A percentile compares a stretch with the other conserved stretches of the same genome.
phyloP scores from a whole-genome alignment of 2,113 vertebrate species.

The Marmota monax region DNA sequence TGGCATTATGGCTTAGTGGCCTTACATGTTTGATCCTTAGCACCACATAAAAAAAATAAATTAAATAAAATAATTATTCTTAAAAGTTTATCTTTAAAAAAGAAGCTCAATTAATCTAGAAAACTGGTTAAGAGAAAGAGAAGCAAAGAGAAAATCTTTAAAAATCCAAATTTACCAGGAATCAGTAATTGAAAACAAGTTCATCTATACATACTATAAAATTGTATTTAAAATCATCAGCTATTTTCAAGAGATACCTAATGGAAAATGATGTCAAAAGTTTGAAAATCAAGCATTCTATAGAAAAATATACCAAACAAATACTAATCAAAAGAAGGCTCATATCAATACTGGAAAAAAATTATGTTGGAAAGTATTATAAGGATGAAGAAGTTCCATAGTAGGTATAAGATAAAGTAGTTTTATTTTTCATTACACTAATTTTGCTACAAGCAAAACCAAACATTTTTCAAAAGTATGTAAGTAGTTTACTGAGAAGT shows the following conservation, averaged over 20 bases:
- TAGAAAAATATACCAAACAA: background rate
- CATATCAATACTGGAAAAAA: background rate
- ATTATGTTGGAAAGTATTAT: background rate
- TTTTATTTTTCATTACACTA: constrained; percentile 46
- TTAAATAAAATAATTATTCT: too few species aligned
- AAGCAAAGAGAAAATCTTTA: constrained; percentile 3
- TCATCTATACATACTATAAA: background rate
- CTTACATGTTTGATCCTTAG: too few species aligned
- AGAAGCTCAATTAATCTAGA: background rate
- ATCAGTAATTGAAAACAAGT: background rate
- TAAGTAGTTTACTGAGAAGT: constrained; percentile 60
- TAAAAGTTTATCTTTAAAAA: too few species aligned
- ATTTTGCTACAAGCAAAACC: constrained; percentile 3
- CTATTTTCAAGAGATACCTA: constrained; percentile 35
- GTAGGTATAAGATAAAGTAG: background rate
- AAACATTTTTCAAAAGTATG: constrained; percentile 4
- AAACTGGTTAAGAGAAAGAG: constrained; percentile 30
- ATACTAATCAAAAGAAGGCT: constrained; percentile 28
- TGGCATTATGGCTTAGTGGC: too few species aligned
- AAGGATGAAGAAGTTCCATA: background rate
- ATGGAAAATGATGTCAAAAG: constrained; percentile 32
- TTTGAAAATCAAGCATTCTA: background rate
- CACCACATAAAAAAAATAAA: too few species aligned
- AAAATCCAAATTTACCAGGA: constrained; percentile 23
- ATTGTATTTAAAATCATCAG: background rate